phyloP scores from a whole-genome alignment of 2,888 invertebrate genomes.

The Tanytarsus gracilentus region DNA sequence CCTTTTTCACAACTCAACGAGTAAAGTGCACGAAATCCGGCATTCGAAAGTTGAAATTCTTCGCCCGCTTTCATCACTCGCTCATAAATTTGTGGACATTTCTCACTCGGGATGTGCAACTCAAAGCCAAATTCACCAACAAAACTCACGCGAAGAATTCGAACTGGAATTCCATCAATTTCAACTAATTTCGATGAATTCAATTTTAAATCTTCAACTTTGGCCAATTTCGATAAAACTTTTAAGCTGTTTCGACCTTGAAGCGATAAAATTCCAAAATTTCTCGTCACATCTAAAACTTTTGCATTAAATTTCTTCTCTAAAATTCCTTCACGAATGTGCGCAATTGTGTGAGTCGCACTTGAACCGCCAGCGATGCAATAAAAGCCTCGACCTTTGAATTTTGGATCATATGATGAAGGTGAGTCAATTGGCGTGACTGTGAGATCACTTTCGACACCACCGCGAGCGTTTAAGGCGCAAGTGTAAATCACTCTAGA shows the following conservation, averaged over 20 bases:
- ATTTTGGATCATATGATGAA: conserved; percentile 55
- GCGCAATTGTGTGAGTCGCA: conserved; percentile 64
- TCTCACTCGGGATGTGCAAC: conserved; percentile 60
- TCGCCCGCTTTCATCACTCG: too few relatives aligned
- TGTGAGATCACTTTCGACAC: conserved; percentile 78
- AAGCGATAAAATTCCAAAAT: conserved; percentile 71
- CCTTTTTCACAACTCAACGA: too few relatives aligned
- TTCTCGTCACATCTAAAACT: conserved; percentile 65
- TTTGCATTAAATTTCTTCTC: conserved; percentile 61
- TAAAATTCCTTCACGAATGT: conserved; percentile 59
- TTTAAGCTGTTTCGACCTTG: too few relatives aligned
- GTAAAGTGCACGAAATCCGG: too few relatives aligned
- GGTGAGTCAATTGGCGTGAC: conserved; percentile 55
- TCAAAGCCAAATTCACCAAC: conserved; percentile 88
- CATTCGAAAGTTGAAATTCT: too few relatives aligned
- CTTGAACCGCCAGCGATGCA: conserved; percentile 74
- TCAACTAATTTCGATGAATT: too few relatives aligned
- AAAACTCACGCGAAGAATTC: conserved; percentile 72
- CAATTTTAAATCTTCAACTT: too few relatives aligned
- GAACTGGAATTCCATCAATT: conserved; percentile 35
- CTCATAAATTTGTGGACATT: too few relatives aligned
- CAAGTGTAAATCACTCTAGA: conserved; percentile 68
- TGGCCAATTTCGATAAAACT: too few relatives aligned
- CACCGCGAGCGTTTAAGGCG: conserved; percentile 67
- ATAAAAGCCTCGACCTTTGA: conserved; percentile 49